Evolutionary conservation across 37 sponge, comb jelly and placozoan species (phyloP), one percentile per base, ranked within the genome.

Genomic region (Mnemiopsis leidyi): DNA sequence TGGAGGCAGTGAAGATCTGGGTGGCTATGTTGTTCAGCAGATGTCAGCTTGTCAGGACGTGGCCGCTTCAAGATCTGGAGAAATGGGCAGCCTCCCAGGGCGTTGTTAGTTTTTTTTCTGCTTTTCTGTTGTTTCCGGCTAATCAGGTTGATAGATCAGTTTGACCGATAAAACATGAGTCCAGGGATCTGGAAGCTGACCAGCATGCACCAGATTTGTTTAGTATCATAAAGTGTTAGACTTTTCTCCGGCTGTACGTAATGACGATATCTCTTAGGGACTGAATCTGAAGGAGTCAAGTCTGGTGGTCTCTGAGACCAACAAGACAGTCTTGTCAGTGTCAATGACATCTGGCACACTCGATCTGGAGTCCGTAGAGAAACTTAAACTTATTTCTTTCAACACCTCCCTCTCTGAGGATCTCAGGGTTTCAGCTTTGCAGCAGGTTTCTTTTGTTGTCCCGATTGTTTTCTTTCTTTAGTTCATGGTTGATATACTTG

Each of bases 1-100:
- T 18, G 29, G 90, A 85, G 90, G 21, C 24, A 5, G 40, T 85
- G 2, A 85, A 37, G 35, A 33, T 85, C 38, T 85, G 90, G 90
- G 90, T 85, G 23, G 61, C 61, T 1, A 40, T 40, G 90, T 26
- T 85, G 61, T 40, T 85, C 29, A 85, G 90, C 25, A 85, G 90
- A 37, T 23, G 61, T 85, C 29, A 28, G 23, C 36, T 32, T 2
- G 90, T 85, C 48, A 36, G 90, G 90, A 85, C 37, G 90, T 85
- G 90, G 90, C 40, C 61, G 20, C 25, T 85, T 18, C 29, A 23
- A 2, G 3, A 85, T 26, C 40, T 85, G 23, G 61, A n/a, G 2
- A 36, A 40, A 61, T 85, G 90, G 90, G 90, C 90, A 0, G 90
- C 90, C 5, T 28, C 90, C 29, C 90, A 85, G 90, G 90, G 61